Percentiles rank a stretch among this genome's conserved stretches.
Conservation (phyloP, 2,888 invertebrate genomes). For the Conistra vaccinii region DNA sequence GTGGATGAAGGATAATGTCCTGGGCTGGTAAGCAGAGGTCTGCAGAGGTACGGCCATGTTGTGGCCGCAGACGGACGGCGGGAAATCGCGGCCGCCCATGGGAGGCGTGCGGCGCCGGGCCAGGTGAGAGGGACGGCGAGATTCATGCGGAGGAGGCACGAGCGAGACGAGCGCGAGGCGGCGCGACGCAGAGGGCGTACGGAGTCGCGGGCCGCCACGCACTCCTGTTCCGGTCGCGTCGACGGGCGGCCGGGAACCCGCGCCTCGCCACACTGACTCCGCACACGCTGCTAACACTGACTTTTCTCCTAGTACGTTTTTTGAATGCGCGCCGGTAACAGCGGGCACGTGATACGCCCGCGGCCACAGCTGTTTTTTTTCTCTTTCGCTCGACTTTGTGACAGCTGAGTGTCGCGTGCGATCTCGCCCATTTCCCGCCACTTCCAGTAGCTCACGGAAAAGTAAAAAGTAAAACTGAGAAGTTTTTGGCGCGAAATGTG, state of each 20-base stretch:
- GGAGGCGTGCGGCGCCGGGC: slow-evolving; percentile 87
- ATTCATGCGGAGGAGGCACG: slow-evolving; percentile 71
- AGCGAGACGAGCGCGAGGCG: slow-evolving; percentile 89
- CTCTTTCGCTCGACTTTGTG: slow-evolving; percentile 86
- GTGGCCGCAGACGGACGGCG: slow-evolving; percentile 84
- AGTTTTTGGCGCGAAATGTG: slow-evolving; percentile 89
- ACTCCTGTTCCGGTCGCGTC: slow-evolving; percentile 90
- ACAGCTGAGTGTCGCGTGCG: slow-evolving; percentile 86
- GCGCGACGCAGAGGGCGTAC: slow-evolving; percentile 91
- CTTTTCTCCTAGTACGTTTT: slow-evolving; percentile 87
- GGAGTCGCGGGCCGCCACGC: slow-evolving; percentile 88
- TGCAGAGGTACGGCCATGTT: slow-evolving; percentile 87
- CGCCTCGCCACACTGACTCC: slow-evolving; percentile 87
- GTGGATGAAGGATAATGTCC: slow-evolving; percentile 72
- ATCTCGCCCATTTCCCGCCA: slow-evolving; percentile 87
- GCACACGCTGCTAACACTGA: slow-evolving; percentile 81
- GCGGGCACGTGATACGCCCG: slow-evolving; percentile 88
- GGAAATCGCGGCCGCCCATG: slow-evolving; percentile 90
- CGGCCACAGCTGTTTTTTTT: slow-evolving; percentile 85
- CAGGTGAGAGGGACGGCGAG: slow-evolving; percentile 80
- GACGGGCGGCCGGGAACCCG: slow-evolving; percentile 90
- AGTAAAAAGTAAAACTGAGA: slow-evolving; percentile 73
- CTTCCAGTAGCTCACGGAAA: slow-evolving; percentile 78
- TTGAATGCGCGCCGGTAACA: slow-evolving; percentile 88
- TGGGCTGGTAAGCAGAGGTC: slow-evolving; percentile 79